Conservation (phyloP, 2,113 vertebrate genomes). For the Phocoena sinus region DNA sequence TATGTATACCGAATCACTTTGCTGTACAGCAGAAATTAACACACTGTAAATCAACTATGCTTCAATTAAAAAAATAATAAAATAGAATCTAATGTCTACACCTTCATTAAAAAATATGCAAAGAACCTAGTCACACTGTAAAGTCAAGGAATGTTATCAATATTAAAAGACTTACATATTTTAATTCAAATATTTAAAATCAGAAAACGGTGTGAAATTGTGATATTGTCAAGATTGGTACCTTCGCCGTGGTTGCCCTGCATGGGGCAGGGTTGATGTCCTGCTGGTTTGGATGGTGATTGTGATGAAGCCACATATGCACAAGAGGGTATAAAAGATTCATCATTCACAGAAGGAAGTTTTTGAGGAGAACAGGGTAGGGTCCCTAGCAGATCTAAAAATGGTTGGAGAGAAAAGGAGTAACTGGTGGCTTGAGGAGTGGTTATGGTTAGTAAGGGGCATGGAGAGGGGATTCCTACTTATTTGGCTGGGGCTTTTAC, state of each 20-base stretch:
- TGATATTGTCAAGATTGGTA: not conserved
- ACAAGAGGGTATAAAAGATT: not conserved
- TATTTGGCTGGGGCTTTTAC: accelerated
- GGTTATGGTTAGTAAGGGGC: not conserved
- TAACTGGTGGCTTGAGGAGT: not conserved
- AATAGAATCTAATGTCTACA: not conserved
- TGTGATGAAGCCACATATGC: no score
- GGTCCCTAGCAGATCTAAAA: accelerated
- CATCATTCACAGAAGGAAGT: not conserved
- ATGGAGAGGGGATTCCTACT: not conserved
- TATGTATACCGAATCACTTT: not conserved
- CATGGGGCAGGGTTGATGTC: not conserved
- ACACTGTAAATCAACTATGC: not conserved
- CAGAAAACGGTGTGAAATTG: not conserved
- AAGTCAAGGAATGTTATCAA: not conserved
- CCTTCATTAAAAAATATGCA: not conserved
- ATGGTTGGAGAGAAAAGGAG: not conserved
- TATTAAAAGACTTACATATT: not conserved
- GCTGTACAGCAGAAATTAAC: not conserved
- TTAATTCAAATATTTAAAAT: not conserved
- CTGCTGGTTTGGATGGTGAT: not conserved
- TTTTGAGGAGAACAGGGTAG: not conserved
- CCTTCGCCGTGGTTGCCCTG: accelerated
- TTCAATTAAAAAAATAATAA: not conserved
- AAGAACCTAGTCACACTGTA: not conserved